Conservation (phyloP, 2,797 vertebrate species). For the Tarsius wallacei region DNA sequence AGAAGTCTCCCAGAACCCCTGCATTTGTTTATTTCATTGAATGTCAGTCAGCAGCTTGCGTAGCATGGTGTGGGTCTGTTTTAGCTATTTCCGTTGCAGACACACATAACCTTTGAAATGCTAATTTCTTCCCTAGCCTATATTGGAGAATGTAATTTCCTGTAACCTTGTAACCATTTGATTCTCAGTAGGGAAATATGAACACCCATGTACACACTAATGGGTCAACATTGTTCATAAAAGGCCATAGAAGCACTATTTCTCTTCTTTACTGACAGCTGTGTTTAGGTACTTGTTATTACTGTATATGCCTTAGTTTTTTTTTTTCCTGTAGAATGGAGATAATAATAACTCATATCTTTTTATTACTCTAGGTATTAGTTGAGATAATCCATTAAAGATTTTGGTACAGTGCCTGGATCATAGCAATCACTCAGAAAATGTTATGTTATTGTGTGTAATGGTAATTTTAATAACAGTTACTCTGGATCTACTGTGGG, state of each 20-base stretch:
- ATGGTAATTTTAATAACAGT: not conserved
- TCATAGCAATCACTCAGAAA: not conserved
- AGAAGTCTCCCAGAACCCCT: not conserved
- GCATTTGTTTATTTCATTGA: conserved; percentile 36
- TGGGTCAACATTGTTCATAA: not conserved
- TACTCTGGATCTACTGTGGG: not conserved
- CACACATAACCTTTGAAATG: conserved; percentile 72
- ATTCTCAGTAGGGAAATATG: conserved; percentile 35
- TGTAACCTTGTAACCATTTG: conserved; percentile 61
- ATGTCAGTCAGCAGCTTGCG: conserved; percentile 61
- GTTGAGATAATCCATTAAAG: not conserved
- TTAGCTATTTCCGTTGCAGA: conserved; percentile 52
- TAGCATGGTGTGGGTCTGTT: not conserved
- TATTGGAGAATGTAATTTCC: conserved; percentile 67
- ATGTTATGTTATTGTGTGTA: not conserved
- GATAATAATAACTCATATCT: not conserved
- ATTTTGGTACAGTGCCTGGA: not conserved
- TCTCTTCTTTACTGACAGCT: not conserved
- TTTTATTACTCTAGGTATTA: not conserved
- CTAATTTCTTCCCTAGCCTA: conserved; percentile 63
- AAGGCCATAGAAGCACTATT: not conserved
- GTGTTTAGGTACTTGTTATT: not conserved
- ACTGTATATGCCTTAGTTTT: not conserved
- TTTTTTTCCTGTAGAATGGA: not conserved
- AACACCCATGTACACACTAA: not conserved